A percentile compares a stretch with the other conserved stretches of the same genome.
Conservation (phyloP, 2,888 invertebrate species). For the Mythimna loreyi region DNA sequence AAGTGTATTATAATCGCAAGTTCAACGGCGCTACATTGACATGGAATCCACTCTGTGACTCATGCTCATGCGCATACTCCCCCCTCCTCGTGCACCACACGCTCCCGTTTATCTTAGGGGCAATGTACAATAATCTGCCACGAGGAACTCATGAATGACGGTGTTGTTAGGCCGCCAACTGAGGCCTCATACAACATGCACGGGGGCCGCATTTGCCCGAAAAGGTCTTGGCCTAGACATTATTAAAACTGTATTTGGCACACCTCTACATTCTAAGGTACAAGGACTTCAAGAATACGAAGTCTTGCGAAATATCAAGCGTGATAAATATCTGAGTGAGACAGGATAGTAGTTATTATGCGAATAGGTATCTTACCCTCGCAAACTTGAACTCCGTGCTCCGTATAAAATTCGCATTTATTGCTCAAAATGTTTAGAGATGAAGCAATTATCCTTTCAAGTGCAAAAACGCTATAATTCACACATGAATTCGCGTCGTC, state of each 20-base stretch:
- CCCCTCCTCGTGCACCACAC: constrained; percentile 27
- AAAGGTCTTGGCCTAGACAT: constrained; percentile 61
- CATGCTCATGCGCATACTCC: constrained; percentile 54
- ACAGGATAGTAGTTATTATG: constrained; percentile 36
- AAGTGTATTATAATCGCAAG: constrained; percentile 77
- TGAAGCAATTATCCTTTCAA: constrained; percentile 41
- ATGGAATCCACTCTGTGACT: constrained; percentile 62
- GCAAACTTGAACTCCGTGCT: constrained; percentile 30
- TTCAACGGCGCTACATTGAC: constrained; percentile 71
- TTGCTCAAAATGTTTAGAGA: constrained; percentile 12
- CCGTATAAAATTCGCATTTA: constrained; percentile 23
- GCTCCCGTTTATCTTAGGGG: constrained; percentile 57
- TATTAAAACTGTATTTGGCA: constrained; percentile 56
- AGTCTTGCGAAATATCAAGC: constrained; percentile 47
- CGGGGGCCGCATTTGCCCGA: constrained; percentile 37
- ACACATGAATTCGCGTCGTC: constrained; percentile 26
- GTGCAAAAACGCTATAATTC: constrained; percentile 41
- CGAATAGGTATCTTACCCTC: constrained; percentile 24
- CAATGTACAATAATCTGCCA: constrained; percentile 62
- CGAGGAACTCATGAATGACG: constrained; percentile 56
- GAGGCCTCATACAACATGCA: constrained; percentile 32
- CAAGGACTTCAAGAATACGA: constrained; percentile 47
- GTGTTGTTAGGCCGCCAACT: constrained; percentile 36
- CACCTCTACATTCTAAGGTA: constrained; percentile 53
- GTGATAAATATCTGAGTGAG: constrained; percentile 39